phyloP scores from a whole-genome alignment of 2,888 invertebrate genomes.

The Heliconius ismenius region DNA sequence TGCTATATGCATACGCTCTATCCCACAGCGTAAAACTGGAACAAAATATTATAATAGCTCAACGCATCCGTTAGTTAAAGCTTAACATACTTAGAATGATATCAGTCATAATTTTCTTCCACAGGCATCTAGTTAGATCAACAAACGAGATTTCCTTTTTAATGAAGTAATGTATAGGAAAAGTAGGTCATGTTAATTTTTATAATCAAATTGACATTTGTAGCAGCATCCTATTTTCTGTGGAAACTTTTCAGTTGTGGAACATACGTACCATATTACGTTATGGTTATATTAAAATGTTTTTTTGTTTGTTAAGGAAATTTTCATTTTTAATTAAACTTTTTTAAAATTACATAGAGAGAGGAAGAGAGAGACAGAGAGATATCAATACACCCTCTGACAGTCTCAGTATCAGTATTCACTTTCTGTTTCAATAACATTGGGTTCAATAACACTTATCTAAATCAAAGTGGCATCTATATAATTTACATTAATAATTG shows the following conservation, averaged over 20 bases:
- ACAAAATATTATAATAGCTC: neutral
- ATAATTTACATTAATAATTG: too few relatives aligned
- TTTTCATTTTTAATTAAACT: too few relatives aligned
- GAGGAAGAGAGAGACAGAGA: too few relatives aligned
- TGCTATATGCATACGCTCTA: too few relatives aligned
- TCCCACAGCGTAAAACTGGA: neutral
- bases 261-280: neutral
- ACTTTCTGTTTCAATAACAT: too few relatives aligned
- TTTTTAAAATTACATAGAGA: too few relatives aligned
- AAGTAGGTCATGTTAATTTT: constrained; percentile 18
- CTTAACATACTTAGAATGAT: neutral
- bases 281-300: neutral
- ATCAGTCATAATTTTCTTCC: constrained; percentile 11
- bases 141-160: constrained; percentile 13
- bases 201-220: constrained; percentile 15
- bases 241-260: neutral
- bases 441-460: too few relatives aligned
- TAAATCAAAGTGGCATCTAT: too few relatives aligned
- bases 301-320: neutral
- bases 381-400: too few relatives aligned
- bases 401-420: too few relatives aligned
- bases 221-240: neutral
- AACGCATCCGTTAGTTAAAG: neutral
- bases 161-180: constrained; percentile 3
- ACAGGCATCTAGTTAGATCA: neutral